These are phyloP conservation scores for Papilio machaon DNA, from an alignment of 1,140 invertebrate species.

Conservation along the genomic window DNA sequence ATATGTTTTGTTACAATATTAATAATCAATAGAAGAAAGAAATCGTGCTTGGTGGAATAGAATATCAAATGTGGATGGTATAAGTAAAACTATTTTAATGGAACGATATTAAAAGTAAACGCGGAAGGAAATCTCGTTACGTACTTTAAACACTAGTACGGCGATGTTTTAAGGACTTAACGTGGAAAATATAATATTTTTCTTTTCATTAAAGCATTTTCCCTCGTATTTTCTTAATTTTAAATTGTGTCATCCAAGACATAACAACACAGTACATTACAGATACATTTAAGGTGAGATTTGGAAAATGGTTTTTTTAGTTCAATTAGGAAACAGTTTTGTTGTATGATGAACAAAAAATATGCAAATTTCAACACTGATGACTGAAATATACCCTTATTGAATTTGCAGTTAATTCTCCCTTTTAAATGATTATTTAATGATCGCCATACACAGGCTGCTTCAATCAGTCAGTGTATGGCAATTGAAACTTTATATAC, in stretches of 20 bases:
- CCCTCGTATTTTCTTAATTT: background rate
- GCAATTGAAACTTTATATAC: too few species aligned
- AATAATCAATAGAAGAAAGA: background rate
- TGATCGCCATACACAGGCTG: too few species aligned
- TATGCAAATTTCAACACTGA: too few species aligned
- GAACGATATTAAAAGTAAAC: constrained; percentile 18
- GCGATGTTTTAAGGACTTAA: background rate
- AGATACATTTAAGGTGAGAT: too few species aligned
- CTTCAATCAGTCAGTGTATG: too few species aligned
- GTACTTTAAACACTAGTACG: constrained; percentile 3
- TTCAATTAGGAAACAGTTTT: too few species aligned
- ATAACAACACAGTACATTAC: too few species aligned
- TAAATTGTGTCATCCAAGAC: background rate
- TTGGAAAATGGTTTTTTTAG: too few species aligned
- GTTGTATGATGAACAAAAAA: too few species aligned
- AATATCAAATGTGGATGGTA: background rate
- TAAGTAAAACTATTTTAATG: constrained; percentile 2
- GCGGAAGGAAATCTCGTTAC: constrained; percentile 7
- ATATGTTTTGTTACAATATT: background rate
- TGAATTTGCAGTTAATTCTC: too few species aligned
- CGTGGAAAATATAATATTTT: background rate
- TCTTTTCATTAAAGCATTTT: background rate
- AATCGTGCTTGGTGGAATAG: background rate
- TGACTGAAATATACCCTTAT: too few species aligned
- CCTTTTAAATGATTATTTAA: too few species aligned